Evolutionary conservation across 2,113 vertebrate genomes (phyloP).

Genomic region (Apteryx owenii): DNA sequence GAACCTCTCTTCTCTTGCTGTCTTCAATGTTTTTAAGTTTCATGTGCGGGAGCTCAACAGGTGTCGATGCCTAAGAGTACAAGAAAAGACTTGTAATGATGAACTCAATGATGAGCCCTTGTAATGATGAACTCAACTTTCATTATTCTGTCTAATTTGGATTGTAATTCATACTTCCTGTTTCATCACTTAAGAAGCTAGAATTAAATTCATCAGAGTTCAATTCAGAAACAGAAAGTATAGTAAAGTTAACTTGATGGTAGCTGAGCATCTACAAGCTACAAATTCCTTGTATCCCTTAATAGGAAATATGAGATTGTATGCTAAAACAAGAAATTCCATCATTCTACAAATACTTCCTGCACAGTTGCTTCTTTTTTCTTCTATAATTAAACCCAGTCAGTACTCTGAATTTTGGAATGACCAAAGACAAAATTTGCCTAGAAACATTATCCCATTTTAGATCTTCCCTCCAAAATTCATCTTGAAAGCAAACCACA

Average conservation of each 20-base stretch:
- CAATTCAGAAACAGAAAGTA: neutral
- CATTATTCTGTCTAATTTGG: neutral
- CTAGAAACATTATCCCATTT: neutral
- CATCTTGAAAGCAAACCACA: neutral
- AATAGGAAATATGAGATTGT: neutral
- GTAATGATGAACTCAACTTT: neutral
- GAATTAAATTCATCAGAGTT: neutral
- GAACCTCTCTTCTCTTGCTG: neutral
- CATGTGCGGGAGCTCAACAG: slow-evolving; percentile 83
- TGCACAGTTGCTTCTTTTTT: neutral
- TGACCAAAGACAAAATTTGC: neutral
- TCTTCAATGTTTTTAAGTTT: slow-evolving; percentile 73
- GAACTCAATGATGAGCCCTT: neutral
- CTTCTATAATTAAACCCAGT: neutral
- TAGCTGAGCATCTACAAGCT: neutral
- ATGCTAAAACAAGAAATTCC: neutral
- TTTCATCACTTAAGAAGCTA: neutral
- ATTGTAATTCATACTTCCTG: neutral
- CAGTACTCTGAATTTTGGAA: neutral
- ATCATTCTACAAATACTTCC: neutral
- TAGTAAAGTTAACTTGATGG: neutral
- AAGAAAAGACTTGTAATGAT: neutral
- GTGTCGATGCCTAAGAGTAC: slow-evolving; percentile 79
- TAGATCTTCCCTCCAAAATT: neutral
- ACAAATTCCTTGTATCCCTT: neutral